Percentiles rank a stretch among this genome's conserved stretches.
phyloP scores from a whole-genome alignment of 2,888 invertebrate species.

The Neoaliturus tenellus region DNA sequence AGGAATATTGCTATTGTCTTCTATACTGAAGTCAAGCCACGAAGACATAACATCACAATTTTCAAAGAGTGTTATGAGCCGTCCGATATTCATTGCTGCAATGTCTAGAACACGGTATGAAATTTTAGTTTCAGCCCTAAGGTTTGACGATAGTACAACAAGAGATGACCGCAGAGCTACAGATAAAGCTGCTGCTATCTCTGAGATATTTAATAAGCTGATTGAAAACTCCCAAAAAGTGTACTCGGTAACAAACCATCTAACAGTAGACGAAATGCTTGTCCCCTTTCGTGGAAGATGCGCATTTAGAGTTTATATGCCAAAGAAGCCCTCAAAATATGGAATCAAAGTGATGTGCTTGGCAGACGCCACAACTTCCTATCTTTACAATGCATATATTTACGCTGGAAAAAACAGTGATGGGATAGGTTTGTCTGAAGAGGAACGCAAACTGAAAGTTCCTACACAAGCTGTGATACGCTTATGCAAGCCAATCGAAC shows the following conservation, averaged over 20 bases:
- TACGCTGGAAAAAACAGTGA: constrained; percentile 40
- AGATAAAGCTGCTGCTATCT: constrained; percentile 45
- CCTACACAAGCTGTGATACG: not conserved
- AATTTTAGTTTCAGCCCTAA: constrained; percentile 21
- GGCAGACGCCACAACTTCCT: constrained; percentile 36
- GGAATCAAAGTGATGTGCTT: constrained; percentile 59
- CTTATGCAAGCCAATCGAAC: constrained; percentile 11
- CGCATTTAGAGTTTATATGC: constrained; percentile 60
- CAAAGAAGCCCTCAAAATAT: constrained; percentile 67
- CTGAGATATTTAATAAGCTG: constrained; percentile 5
- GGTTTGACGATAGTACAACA: constrained; percentile 43
- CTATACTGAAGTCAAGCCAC: constrained; percentile 25
- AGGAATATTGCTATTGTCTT: constrained; percentile 20
- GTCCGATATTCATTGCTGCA: constrained; percentile 21
- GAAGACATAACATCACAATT: constrained; percentile 40
- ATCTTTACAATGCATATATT: constrained; percentile 56
- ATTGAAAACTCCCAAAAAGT: constrained; percentile 4
- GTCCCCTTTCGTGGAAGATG: constrained; percentile 49
- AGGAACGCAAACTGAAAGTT: too few relatives aligned
- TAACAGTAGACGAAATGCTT: constrained; percentile 43
- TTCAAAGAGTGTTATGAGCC: not conserved
- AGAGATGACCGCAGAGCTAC: not conserved
- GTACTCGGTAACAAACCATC: not conserved
- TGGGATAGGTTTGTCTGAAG: not conserved
- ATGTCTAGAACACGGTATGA: constrained; percentile 54